A percentile compares a stretch with the other conserved stretches of the same genome.
phyloP scores from a whole-genome alignment of 2,888 invertebrate species.

The Zonitis immaculata region DNA sequence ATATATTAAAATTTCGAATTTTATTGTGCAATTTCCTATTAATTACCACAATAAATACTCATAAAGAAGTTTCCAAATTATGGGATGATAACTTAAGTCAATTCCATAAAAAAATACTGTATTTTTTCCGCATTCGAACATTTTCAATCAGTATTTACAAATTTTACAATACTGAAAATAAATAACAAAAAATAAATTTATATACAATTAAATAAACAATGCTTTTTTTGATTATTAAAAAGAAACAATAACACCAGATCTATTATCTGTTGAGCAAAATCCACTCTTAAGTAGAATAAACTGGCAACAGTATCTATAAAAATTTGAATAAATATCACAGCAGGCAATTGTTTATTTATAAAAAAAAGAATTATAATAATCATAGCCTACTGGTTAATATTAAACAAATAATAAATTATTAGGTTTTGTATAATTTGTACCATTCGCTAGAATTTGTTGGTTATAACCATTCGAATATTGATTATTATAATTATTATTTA shows the following conservation, averaged over 20 bases:
- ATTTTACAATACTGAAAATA: background rate
- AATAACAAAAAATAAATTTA: background rate
- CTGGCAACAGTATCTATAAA: no score
- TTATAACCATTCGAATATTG: background rate
- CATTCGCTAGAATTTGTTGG: background rate
- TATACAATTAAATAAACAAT: no score
- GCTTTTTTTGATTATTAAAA: no score
- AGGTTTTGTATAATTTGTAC: background rate
- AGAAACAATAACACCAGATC: background rate
- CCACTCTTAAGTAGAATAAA: background rate
- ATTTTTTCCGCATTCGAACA: background rate
- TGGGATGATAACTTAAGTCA: no score
- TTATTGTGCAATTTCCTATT: no score
- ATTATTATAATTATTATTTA: background rate
- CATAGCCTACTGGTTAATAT: background rate
- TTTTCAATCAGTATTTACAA: background rate
- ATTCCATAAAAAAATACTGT: background rate
- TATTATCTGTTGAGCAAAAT: background rate
- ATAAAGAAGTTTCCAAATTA: no score
- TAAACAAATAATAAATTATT: background rate
- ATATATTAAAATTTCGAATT: no score
- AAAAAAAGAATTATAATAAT: background rate
- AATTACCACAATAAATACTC: no score
- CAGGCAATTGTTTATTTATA: background rate
- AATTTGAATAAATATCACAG: background rate